Evolutionary conservation across 2,113 vertebrate species (phyloP), one percentile per base, ranked within the genome.

Genomic region (Tauraco erythrolophus): DNA sequence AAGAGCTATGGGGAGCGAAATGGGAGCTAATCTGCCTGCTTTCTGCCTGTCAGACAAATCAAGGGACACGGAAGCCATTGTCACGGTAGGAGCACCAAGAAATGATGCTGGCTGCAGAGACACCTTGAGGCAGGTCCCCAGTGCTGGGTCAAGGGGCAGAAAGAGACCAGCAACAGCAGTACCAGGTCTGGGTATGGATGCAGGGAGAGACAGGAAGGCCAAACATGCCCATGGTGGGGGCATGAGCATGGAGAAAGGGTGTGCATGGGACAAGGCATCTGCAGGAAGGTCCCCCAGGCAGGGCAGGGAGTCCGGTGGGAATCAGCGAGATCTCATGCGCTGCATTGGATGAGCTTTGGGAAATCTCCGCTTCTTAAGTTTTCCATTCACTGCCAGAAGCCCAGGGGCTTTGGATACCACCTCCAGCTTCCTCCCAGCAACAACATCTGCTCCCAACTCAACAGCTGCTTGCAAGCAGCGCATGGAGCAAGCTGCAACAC

Each of bases 281-380:
- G 46, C 70, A 46, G 54, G 37, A 37, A 25, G n/a, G n/a, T 28
- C 3, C 8, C 14, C 11, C 25, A n/a, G 48, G 33, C 37, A 70
- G 19, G 43, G 6, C 46, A 39, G 5, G 2, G 65, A 18, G 6
- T 3, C 46, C 66, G 39, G 14, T 53, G 56, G 50, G 19, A 75
- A 74, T 4, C 2, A 0, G 18, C 0, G 1, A 43, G 27, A 60
- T 19, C 50, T 62, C 22, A 30, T 7, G 6, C 7, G 22, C 39
- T 46, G 30, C 2, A 0, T 7, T 41, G 35, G 48, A 24, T 22
- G 23, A 68, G 19, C 58, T 77, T 27, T 25, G 53, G 43, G 77
- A 75, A 70, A 58, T 7, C n/a, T 88, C 37, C 0, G 1, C 18
- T 64, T 17, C n/a, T 80, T 15, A 4, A 33, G 16, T 22, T 37